Conservation (phyloP, 2,113 vertebrate species). For the Lepus europaeus region DNA sequence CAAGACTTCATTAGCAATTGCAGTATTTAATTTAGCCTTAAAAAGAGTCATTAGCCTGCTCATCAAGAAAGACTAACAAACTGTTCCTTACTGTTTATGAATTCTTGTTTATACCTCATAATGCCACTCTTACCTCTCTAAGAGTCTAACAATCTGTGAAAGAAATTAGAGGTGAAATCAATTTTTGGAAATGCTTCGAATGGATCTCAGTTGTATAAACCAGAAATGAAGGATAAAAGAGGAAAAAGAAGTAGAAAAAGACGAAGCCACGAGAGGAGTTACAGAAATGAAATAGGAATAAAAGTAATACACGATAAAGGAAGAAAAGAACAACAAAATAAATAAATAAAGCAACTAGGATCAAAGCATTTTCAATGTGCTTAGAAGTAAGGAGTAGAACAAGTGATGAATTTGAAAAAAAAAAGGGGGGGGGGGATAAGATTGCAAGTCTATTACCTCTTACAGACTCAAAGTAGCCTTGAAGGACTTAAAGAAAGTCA, state of each 20-base stretch:
- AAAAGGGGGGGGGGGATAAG: not conserved
- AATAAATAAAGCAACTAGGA: too few species aligned
- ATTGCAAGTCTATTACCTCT: not conserved
- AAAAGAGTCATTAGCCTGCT: conserved; percentile 34
- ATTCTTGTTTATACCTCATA: conserved; percentile 42
- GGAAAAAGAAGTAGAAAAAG: not conserved
- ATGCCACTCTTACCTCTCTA: not conserved
- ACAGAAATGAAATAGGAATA: not conserved
- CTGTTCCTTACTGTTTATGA: conserved; percentile 39
- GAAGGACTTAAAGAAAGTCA: not conserved
- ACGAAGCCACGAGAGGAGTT: not conserved
- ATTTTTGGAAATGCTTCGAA: not conserved
- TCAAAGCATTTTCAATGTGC: not conserved
- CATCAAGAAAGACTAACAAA: conserved; percentile 51
- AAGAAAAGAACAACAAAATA: not conserved
- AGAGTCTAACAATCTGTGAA: not conserved
- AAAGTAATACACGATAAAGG: not conserved
- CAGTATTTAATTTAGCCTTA: conserved; percentile 42
- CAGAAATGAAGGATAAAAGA: not conserved
- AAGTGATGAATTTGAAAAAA: not conserved
- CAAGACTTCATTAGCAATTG: conserved; percentile 53
- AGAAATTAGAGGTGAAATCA: not conserved
- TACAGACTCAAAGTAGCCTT: not conserved
- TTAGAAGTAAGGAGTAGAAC: not conserved
- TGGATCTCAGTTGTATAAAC: not conserved